Evolutionary conservation across 2,797 vertebrate genomes (phyloP), one percentile per base, ranked within the genome.

Genomic region (Cyprinodon diabolis): DNA sequence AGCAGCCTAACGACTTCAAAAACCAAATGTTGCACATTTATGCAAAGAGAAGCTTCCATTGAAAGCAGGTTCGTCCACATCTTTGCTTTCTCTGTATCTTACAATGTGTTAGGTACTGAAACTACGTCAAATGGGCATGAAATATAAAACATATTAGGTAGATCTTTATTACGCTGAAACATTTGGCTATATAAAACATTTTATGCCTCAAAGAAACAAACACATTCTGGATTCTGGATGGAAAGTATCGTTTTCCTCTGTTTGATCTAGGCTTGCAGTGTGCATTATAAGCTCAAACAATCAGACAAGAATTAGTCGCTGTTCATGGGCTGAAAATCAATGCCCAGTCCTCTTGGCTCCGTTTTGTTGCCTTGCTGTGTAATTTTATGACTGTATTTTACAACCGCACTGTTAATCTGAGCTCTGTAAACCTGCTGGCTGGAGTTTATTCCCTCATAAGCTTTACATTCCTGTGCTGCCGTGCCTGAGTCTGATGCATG

Each of bases 381-480:
- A 69, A 75, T 81, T 91, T 90, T 85, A 88, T 25, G 71, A 48
- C 75, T 30, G 48, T 13, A 0, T 78, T 87, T 86, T 86, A 89
- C 86, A 80, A 65, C 79, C 23, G 25, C 49, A 69, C 68, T 80
- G 79, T 89, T 88, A 86, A 86, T 87, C 71, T 79, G 75, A 21
- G 17, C 85, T 81, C 78, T 60, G 72, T 80, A 66, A 83, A 82
- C 47, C 69, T 76, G 57, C 17, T 35, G 62, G 68, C 85, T 23
- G 72, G 52, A 71, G 72, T 21, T 83, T 6, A 57, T 45, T 82
- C 65, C 74, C 78, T 76, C 66, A 0, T 23, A 78, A 69, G 55
- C 60, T 68, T 49, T 1, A 45, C 78, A 73, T 88, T 86, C 78
- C 78, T 83, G 51, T 7, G 67, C 67, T 13, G 69, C 68, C 52